phyloP scores from a whole-genome alignment of 2,888 invertebrate species.

The Sinotaia quadrata region DNA sequence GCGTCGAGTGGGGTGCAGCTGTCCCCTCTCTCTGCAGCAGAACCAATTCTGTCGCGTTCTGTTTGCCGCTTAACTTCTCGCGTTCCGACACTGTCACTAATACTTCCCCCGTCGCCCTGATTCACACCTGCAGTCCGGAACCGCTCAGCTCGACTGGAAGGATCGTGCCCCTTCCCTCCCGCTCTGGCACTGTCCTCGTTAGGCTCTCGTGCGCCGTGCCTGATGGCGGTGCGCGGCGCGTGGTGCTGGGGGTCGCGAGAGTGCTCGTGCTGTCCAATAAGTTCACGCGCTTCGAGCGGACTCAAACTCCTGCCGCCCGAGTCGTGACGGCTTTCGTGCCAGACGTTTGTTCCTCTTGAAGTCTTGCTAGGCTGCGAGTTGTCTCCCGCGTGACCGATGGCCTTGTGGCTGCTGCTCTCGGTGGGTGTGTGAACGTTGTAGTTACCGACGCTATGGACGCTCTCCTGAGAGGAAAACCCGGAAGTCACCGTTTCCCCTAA shows the following conservation, averaged over 20 bases:
- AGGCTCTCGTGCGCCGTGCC: slow-evolving; percentile 1
- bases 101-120: background rate
- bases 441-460: slow-evolving; percentile 49
- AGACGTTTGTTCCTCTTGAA: background rate
- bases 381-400: background rate
- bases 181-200: background rate
- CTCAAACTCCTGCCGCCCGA: background rate
- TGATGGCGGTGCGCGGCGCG: slow-evolving; percentile 30
- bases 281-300: slow-evolving; percentile 9
- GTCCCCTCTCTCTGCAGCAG: background rate
- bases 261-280: slow-evolving; percentile 7
- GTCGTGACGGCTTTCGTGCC: background rate
- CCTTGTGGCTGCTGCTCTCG: background rate
- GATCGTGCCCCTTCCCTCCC: background rate
- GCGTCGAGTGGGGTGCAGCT: background rate
- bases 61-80: background rate
- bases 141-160: background rate
- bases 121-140: background rate
- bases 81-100: background rate
- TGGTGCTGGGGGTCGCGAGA: slow-evolving; percentile 7
- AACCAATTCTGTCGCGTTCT: background rate
- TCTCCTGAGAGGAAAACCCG: slow-evolving; percentile 63
- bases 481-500: slow-evolving; percentile 62
- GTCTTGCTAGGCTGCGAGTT: background rate
- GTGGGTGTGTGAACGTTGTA: slow-evolving; percentile 2